phyloP scores from a whole-genome alignment of 1,140 invertebrate genomes.

The Zaprionus capensis region DNA sequence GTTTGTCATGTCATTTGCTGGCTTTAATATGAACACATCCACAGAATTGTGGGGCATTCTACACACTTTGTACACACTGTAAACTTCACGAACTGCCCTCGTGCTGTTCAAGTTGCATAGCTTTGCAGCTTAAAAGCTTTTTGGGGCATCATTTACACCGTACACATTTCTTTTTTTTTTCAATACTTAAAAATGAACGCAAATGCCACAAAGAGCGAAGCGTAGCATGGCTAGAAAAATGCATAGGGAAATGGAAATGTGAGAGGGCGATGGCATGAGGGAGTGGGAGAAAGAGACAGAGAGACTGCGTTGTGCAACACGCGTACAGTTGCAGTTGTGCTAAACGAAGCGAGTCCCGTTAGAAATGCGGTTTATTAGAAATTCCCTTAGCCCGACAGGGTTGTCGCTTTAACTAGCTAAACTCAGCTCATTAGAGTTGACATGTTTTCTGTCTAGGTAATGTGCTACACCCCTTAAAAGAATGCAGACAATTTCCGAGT shows the following conservation, averaged over 20 bases:
- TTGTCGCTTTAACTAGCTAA: neutral
- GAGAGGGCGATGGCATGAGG: neutral
- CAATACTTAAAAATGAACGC: slow-evolving; percentile 56
- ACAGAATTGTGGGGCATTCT: neutral
- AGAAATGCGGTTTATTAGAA: slow-evolving; percentile 43
- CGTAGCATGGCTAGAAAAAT: slow-evolving; percentile 21
- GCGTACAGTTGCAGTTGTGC: slow-evolving; percentile 42
- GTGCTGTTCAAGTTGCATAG: slow-evolving; percentile 24
- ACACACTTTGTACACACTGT: neutral
- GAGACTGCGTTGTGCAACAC: slow-evolving; percentile 20
- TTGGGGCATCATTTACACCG: slow-evolving; percentile 64
- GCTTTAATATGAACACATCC: neutral
- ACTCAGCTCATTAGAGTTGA: slow-evolving; percentile 31
- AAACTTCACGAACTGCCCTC: slow-evolving; percentile 3
- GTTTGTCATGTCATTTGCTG: too few relatives aligned
- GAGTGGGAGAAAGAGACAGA: neutral
- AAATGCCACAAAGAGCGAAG: slow-evolving; percentile 49
- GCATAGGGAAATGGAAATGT: slow-evolving; percentile 27
- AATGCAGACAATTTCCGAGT: slow-evolving; percentile 31
- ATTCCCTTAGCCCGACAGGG: slow-evolving; percentile 7
- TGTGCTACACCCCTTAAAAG: slow-evolving; percentile 6
- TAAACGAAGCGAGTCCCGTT: slow-evolving; percentile 27
- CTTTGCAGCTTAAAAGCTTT: slow-evolving; percentile 58
- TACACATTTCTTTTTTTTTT: slow-evolving; percentile 40
- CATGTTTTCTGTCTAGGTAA: slow-evolving; percentile 22